Evolutionary conservation across 2,797 vertebrate species (phyloP).

Genomic region (Labeo calbasu): DNA sequence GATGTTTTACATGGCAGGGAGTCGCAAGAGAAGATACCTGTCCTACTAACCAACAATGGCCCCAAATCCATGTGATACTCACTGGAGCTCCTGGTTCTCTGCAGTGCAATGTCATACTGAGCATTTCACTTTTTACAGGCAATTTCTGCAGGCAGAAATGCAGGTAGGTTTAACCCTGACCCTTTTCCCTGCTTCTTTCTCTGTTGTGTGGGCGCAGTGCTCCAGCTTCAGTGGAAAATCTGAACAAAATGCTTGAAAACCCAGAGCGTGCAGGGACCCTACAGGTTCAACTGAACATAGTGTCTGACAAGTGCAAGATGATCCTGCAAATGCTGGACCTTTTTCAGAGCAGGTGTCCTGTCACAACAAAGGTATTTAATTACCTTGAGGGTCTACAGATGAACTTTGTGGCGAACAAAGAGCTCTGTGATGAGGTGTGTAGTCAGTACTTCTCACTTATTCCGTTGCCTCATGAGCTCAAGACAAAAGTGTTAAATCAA

Average conservation of each 20-base stretch:
- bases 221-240: neutral
- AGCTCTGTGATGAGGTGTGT: constrained; percentile 24
- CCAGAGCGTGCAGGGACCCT: neutral
- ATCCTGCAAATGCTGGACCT: constrained; percentile 32
- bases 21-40: constrained; percentile 51
- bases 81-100: constrained; percentile 46
- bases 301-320: constrained; percentile 43
- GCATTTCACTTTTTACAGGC: constrained; percentile 31
- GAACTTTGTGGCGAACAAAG: constrained; percentile 34
- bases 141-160: constrained; percentile 38
- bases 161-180: neutral
- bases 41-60: constrained; percentile 36
- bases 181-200: neutral
- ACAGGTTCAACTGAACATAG: constrained; percentile 31
- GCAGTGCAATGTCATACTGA: constrained; percentile 37
- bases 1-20: constrained; percentile 55
- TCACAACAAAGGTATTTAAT: constrained; percentile 33
- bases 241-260: neutral
- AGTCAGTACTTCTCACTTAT: neutral
- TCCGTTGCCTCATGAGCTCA: neutral
- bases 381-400: constrained; percentile 38
- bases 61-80: constrained; percentile 37
- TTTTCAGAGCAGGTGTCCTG: constrained; percentile 40
- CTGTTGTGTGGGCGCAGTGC: neutral
- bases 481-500: constrained; percentile 26